Conservation (phyloP, 1,140 invertebrate species). For the Drosophila rufa region DNA sequence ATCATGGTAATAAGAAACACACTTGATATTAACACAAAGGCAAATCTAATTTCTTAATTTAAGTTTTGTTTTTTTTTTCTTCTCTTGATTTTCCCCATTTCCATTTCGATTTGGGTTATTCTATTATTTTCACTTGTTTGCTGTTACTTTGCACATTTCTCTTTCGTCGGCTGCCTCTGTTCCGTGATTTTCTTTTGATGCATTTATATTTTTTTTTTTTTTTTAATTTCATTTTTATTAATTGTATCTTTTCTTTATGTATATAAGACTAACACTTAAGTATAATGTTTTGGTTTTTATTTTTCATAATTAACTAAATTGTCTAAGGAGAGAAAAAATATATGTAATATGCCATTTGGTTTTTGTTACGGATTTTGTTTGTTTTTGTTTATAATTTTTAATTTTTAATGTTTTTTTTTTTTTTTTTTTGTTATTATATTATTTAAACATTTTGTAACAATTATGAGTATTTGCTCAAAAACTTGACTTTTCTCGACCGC, state of each 20-base stretch:
- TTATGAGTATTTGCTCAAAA: conserved; percentile 82
- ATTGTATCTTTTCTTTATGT: conserved; percentile 67
- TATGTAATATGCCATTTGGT: conserved; percentile 62
- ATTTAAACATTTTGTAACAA: conserved; percentile 75
- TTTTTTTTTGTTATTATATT: conserved; percentile 49
- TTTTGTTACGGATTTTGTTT: conserved; percentile 42
- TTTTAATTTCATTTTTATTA: conserved; percentile 39
- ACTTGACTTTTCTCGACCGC: conserved; percentile 65
- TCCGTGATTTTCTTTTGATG: conserved; percentile 57
- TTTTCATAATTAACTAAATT: conserved; percentile 82
- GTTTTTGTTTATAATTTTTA: conserved; percentile 33
- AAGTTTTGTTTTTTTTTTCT: conserved; percentile 34
- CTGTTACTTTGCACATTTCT: conserved; percentile 51
- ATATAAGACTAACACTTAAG: conserved; percentile 84
- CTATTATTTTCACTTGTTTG: conserved; percentile 31
- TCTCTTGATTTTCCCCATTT: conserved; percentile 3
- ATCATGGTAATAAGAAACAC: conserved; percentile 58
- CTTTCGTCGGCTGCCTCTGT: conserved; percentile 26
- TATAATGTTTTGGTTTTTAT: conserved; percentile 69
- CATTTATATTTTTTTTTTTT: conserved; percentile 31
- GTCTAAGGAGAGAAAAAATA: conserved; percentile 81
- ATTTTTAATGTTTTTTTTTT: conserved; percentile 16
- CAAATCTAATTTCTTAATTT: conserved; percentile 73
- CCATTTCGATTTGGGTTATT: conserved; percentile 41
- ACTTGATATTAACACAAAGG: conserved; percentile 69